phyloP scores from a whole-genome alignment of 1,140 invertebrate species.

The Arion vulgaris region DNA sequence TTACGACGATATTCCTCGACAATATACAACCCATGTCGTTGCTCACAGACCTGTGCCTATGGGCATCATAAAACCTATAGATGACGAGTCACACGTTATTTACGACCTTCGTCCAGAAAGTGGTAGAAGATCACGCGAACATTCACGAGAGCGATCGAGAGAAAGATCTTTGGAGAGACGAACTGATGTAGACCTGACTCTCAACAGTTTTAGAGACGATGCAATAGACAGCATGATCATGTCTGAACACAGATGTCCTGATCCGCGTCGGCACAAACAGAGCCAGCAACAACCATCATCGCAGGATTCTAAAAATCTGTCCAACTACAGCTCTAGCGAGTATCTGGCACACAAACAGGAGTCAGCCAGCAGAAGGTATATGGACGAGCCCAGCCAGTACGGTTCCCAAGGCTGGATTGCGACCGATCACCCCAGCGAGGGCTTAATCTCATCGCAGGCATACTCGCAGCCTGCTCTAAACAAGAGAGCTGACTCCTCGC shows the following conservation, averaged over 20 bases:
- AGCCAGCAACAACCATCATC: neutral
- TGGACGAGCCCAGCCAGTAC: slow-evolving; percentile 23
- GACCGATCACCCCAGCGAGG: slow-evolving; percentile 26
- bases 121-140: slow-evolving; percentile 31
- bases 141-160: slow-evolving; percentile 28
- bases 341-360: slow-evolving; percentile 69
- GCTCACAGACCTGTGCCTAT: slow-evolving; percentile 70
- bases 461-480: slow-evolving; percentile 38
- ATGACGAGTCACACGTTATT: slow-evolving; percentile 49
- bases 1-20: slow-evolving; percentile 65
- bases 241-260: neutral
- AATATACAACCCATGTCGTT: slow-evolving; percentile 42
- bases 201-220: neutral
- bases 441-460: neutral
- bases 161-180: slow-evolving; percentile 38
- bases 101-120: slow-evolving; percentile 21
- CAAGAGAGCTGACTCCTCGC: slow-evolving; percentile 42
- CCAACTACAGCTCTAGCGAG: slow-evolving; percentile 69
- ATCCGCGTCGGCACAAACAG: neutral
- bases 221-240: slow-evolving; percentile 10
- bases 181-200: slow-evolving; percentile 29
- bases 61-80: slow-evolving; percentile 68
- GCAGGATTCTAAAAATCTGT: slow-evolving; percentile 16
- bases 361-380: slow-evolving; percentile 49
- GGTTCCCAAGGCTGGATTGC: slow-evolving; percentile 12